Evolutionary conservation across 2,888 invertebrate species (phyloP).

Genomic region (Eurytoma adleriae): DNA sequence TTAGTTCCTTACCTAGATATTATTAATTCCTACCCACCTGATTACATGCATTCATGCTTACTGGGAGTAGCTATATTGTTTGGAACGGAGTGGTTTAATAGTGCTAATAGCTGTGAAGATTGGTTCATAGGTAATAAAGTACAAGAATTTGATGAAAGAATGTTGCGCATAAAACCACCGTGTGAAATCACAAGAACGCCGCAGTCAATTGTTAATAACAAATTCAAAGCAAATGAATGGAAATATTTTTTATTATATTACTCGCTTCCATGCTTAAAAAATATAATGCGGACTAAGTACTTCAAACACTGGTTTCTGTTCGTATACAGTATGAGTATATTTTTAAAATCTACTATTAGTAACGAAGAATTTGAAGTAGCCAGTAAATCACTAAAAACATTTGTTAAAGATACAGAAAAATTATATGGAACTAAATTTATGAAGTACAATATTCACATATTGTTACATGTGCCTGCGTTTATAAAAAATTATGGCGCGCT

Average conservation of each 20-base stretch:
- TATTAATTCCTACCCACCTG: slow-evolving; percentile 12
- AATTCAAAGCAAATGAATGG: slow-evolving; percentile 55
- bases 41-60: slow-evolving; percentile 19
- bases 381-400: not conserved
- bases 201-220: not conserved
- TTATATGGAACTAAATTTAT: slow-evolving; percentile 6
- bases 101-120: not conserved
- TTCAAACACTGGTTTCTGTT: not conserved
- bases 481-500: slow-evolving; percentile 4
- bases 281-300: not conserved
- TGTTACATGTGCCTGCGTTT: not conserved
- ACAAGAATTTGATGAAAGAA: slow-evolving; percentile 38
- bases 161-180: slow-evolving; percentile 32
- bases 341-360: not conserved
- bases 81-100: slow-evolving; percentile 14
- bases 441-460: slow-evolving; percentile 2
- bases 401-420: not conserved
- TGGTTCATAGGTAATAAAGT: slow-evolving; percentile 31
- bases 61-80: not conserved
- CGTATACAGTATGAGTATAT: not conserved
- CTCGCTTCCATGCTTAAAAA: slow-evolving; percentile 49
- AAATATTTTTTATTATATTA: slow-evolving; percentile 57
- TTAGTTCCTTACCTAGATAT: slow-evolving; percentile 1
- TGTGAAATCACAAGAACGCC: slow-evolving; percentile 51
- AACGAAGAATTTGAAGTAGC: not conserved